Base-by-base conservation (phyloP, 2,113 vertebrate genomes). In the Arothron firmamentum region DNA sequence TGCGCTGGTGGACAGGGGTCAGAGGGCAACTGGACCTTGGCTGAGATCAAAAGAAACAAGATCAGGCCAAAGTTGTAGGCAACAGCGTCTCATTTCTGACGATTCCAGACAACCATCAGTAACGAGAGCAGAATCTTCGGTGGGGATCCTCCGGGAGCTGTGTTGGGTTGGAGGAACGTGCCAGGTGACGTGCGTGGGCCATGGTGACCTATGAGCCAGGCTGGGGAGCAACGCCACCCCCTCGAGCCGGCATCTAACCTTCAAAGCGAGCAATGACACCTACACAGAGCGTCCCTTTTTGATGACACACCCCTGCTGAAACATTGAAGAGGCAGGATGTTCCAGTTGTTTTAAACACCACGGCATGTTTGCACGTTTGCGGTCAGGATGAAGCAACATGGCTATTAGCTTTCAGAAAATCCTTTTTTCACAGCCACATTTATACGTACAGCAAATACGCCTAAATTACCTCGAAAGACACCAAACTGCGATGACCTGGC, bases 11-110 rank as follows among this genome's bases (percentile, higher is more conserved):
- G 51, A 65, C 45, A 71, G 56, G 68, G 70, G 76, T 25, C 70
- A 47, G 48, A 56, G 56, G 60, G 52, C 58, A 16, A 50, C 20
- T 16, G 45, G 83, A 88, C 85, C 85, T 87, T 88, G 77, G 53
- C 72, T 80, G 75, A 63, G 67, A 78, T 84, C 65, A 78, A 76
- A 74, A 79, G 48, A 74, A 58, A 66, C 16, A 31, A 51, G 75
- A 82, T 78, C 57, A 62, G 52, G 55, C 42, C 55, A 19, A 49
- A 65, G 76, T 78, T 79, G 75, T 72, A 79, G 80, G 28, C 48
- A 67, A n/a, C n/a, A 62, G 59, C 70, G 56, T 34, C 46, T 52
- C 18, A 21, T 51, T 41, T 21, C 12, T n/a, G 28, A 47, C 5
- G 62, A 61, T 16, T 21, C 17, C 50, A 54, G 28, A 31, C 28